Conservation (phyloP, 1,140 invertebrate species). For the Penaeus vannamei region DNA sequence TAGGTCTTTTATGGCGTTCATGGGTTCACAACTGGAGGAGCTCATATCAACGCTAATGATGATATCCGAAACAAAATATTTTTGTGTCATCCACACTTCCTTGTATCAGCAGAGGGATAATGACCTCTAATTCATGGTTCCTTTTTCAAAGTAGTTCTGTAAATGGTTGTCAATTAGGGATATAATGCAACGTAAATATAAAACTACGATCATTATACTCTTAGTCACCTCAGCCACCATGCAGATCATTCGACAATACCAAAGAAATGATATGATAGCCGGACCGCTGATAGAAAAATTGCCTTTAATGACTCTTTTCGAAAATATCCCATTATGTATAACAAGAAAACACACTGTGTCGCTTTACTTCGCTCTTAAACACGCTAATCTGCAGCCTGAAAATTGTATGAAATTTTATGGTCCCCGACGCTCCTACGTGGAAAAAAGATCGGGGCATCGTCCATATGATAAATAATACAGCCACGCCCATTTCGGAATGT, state of each 20-base stretch:
- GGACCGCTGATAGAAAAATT: conserved; percentile 34
- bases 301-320: conserved; percentile 35
- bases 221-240: not conserved
- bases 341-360: conserved; percentile 3
- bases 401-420: not conserved
- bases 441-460: not conserved
- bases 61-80: too few relatives aligned
- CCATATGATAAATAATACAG: conserved; percentile 18
- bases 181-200: not conserved
- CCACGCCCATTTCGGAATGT: conserved; percentile 14
- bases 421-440: not conserved
- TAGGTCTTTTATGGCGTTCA: too few relatives aligned
- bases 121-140: too few relatives aligned
- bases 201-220: not conserved
- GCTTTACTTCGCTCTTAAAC: not conserved
- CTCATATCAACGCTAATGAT: too few relatives aligned
- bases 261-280: conserved; percentile 30
- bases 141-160: too few relatives aligned
- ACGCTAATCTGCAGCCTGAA: not conserved
- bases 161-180: not conserved
- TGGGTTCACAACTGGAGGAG: too few relatives aligned
- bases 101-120: too few relatives aligned
- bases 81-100: too few relatives aligned
- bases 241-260: conserved; percentile 33
- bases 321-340: not conserved